Conservation (phyloP, 2,113 vertebrate genomes). For the Bujurquina vittata region DNA sequence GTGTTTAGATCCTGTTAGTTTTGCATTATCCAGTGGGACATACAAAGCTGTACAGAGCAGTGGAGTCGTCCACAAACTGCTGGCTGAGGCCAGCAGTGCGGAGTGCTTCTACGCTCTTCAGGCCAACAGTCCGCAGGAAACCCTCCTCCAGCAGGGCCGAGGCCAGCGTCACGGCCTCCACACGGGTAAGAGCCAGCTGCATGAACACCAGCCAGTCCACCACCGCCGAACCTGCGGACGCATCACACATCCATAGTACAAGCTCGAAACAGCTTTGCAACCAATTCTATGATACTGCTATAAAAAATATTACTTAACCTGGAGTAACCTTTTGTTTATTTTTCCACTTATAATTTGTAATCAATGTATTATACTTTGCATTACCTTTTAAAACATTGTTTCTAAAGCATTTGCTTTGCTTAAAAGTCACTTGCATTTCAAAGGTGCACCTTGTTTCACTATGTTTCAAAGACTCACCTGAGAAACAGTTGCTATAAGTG, state of each 20-base stretch:
- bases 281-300: not conserved
- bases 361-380: too few species aligned
- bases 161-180: slow-evolving; percentile 88
- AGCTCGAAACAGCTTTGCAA: not conserved
- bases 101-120: slow-evolving; percentile 82
- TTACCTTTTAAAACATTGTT: too few species aligned
- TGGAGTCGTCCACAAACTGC: slow-evolving; percentile 93
- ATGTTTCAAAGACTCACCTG: slow-evolving; percentile 78
- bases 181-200: slow-evolving; percentile 82
- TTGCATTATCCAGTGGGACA: slow-evolving; percentile 58
- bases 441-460: not conserved
- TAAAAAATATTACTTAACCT: not conserved
- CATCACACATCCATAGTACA: not conserved
- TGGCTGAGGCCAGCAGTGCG: slow-evolving; percentile 83
- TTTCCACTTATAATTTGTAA: too few species aligned
- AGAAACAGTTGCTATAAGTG: slow-evolving; percentile 92
- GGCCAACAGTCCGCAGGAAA: slow-evolving; percentile 84
- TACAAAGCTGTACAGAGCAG: slow-evolving; percentile 91
- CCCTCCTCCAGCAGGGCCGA: slow-evolving; percentile 92
- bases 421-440: not conserved
- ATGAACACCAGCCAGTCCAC: slow-evolving; percentile 95
- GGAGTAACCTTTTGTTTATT: too few species aligned
- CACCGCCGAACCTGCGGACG: slow-evolving; percentile 84
- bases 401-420: too few species aligned
- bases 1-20: not conserved